Evolutionary conservation across 2,888 invertebrate genomes (phyloP), one percentile per base, ranked within the genome.

Genomic region (Alentia gelatinosa): DNA sequence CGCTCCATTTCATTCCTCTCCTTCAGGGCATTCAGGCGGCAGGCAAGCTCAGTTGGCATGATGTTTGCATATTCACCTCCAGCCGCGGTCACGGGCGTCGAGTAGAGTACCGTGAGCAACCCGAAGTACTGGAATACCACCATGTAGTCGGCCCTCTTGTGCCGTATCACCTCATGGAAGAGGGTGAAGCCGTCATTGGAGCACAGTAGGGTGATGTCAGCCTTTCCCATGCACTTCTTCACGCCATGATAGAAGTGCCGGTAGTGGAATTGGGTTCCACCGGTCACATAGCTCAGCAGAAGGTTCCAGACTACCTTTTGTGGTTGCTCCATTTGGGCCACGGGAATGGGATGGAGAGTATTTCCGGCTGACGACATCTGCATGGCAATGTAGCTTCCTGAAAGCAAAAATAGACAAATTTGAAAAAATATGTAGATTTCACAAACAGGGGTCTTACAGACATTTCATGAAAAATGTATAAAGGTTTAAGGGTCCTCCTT

Each of bases 1-100:
- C 33, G 30, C 30, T 86, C 86, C 86, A 86, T 86, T 42, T 86
- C 86, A 47, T 86, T 42, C n/a, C 86, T 15, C 35, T 86, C 86
- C 47, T 86, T 86, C 47, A 50, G 30, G 1, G 86, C 86, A 42
- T 42, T 86, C 42, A 86, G 19, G 7, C 86, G 26, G 4, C 50
- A 42, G 0, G 47, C 42, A 30, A 86, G 86, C 30, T 86, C 86
- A 19, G 50, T 50, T 23, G 86, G 86, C 50, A 50, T 86, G 47
- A 86, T 42, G 19, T 50, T 50, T 1, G 86, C 47, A n/a, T 42
- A 86, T 23, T 86, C 86, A n/a, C 86, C 50, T 1, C 86, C 47
- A 7, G 26, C 30, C 30, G 9, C 86, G 15, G 37, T 79, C 42
- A 86, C 86, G 7, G 86, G 86, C 4, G 23, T 42, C 26, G 42